Evolutionary conservation across 2,113 vertebrate species (phyloP), one percentile per base, ranked within the genome.

Genomic region (Pogonocichla stellata): DNA sequence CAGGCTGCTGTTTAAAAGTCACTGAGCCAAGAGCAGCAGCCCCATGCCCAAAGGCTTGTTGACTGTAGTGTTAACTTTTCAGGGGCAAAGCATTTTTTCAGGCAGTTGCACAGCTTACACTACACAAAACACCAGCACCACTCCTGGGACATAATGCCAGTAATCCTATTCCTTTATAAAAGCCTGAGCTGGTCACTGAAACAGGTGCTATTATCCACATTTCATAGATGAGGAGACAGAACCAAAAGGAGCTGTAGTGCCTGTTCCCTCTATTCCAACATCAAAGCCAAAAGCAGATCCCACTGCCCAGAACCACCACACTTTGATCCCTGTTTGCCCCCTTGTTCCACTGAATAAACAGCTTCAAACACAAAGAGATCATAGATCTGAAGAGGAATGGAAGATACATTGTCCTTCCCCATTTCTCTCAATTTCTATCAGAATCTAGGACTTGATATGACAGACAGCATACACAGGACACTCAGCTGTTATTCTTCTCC

Each of bases 201-300:
- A 3, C 54, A 71, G 82, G 73, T 42, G 56, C 31, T 26, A 54
- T 45, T 60, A 75, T 56, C 53, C 65, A 38, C 69, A 69, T 81
- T 94, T 92, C 79, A 82, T 24, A 92, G 57, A 69, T 53, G 77
- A 87, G 36, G 31, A 91, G 78, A 91, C 84, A 86, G 71, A 92
- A 80, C 18, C 47, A 93, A 69, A 95, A 80, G 24, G 29, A 86
- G 16, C 71, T 73, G 33, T 5, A 80, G 47, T 5, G n/a, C 36
- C 28, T 72, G 36, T 5, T 26, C 10, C 14, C 23, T 83, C 54
- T 51, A 19, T 29, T 75, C 23, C 34, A 84, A 81, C 57, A 43
- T 43, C 74, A 84, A 80, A 93, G 83, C 25, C 14, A 3, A 42
- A 81, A 57, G 82, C 24, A 54, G 50, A 89, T 57, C 40, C 23